A percentile compares a stretch with the other conserved stretches of the same genome.
These are phyloP conservation scores for Cydia pomonella DNA, from an alignment of 1,140 invertebrate species.

Conservation along the genomic window DNA sequence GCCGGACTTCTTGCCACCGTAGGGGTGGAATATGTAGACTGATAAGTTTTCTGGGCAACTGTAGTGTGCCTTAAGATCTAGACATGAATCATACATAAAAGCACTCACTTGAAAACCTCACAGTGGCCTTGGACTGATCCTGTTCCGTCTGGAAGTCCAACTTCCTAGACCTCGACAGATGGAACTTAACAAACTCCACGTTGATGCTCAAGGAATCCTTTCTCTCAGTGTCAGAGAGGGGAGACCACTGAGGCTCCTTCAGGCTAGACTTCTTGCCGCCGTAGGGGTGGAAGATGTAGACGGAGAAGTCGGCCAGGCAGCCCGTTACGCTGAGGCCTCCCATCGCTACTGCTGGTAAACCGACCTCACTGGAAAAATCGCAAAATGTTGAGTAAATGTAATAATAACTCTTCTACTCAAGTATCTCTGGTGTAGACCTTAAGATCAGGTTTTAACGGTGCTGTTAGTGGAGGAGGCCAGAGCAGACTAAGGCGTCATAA, in stretches of 20 bases:
- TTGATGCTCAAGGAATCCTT: conserved; percentile 98
- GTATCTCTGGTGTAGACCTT: too few relatives aligned
- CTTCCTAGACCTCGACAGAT: conserved; percentile 93
- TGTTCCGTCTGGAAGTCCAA: conserved; percentile 86
- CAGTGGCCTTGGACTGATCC: conserved; percentile 87
- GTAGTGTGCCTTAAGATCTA: background rate
- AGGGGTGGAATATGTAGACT: conserved; percentile 98
- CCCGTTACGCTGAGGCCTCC: conserved; percentile 96
- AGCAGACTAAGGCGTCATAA: background rate
- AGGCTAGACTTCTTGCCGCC: conserved; percentile 91
- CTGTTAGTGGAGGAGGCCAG: too few relatives aligned
- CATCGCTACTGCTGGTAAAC: conserved; percentile 84
- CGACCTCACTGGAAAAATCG: conserved; percentile 79
- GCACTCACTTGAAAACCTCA: conserved; percentile 93
- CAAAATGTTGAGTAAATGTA: too few relatives aligned
- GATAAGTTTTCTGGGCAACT: too few relatives aligned
- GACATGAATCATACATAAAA: background rate
- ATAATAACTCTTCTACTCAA: too few relatives aligned
- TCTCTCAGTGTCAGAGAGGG: conserved; percentile 92
- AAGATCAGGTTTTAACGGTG: too few relatives aligned
- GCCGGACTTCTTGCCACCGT: conserved; percentile 92
- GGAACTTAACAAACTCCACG: conserved; percentile 98
- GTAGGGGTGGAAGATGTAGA: conserved; percentile 99
- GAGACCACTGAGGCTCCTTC: conserved; percentile 92
- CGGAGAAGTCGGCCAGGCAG: conserved; percentile 96